Evolutionary conservation across 2,888 invertebrate genomes (phyloP), one percentile per base, ranked within the genome.

Genomic region (Aquatica leii): DNA sequence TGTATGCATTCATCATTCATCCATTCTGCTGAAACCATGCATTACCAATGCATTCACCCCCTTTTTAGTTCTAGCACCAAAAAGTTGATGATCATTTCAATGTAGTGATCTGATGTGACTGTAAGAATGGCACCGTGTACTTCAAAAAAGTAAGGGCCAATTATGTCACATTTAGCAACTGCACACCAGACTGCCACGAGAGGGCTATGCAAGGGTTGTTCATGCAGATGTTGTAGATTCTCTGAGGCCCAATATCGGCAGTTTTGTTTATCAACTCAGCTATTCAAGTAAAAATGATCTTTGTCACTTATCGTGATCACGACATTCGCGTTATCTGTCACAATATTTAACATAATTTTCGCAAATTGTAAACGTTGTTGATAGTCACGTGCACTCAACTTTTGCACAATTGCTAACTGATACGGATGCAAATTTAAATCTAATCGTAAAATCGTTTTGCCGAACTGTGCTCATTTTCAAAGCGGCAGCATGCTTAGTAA

Each of bases 131-230:
- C n/a, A n/a, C n/a, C n/a, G n/a, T n/a, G n/a, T n/a, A n/a, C n/a
- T n/a, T n/a, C n/a, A n/a, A n/a, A n/a, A 37, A 5, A 37, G 37
- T 37, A 37, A 37, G 37, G 37, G 37, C n/a, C 37, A 12, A 37
- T 37, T 37, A 37, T 37, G 37, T 12, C 37, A 37, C 37, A 37
- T 37, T 37, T 37, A 37, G 37, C 37, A 37, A 37, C n/a, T n/a
- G n/a, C n/a, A n/a, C n/a, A n/a, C n/a, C n/a, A n/a, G n/a, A n/a
- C n/a, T n/a, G n/a, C n/a, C n/a, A n/a, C n/a, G n/a, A n/a, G n/a
- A n/a, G n/a, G n/a, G n/a, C n/a, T n/a, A n/a, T n/a, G n/a, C n/a
- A n/a, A n/a, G n/a, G n/a, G n/a, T n/a, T n/a, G n/a, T n/a, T n/a
- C n/a, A n/a, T n/a, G n/a, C n/a, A n/a, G n/a, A n/a, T n/a, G n/a